Evolutionary conservation across 2,113 vertebrate species (phyloP).

Genomic region (Motacilla tschutschensis): DNA sequence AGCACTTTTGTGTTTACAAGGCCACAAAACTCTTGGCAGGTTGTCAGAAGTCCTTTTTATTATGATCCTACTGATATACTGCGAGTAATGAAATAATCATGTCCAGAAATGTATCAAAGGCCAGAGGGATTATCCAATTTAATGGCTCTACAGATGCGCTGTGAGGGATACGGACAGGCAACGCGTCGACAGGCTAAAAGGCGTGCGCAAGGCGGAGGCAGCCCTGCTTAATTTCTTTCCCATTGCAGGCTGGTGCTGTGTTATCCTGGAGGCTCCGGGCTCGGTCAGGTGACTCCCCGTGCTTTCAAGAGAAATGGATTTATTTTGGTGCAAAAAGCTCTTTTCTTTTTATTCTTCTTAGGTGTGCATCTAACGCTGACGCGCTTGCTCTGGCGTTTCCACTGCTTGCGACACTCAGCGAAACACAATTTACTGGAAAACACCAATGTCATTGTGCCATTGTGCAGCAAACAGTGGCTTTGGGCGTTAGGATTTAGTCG

Average conservation of each 20-base stretch:
- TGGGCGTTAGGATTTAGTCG: not conserved
- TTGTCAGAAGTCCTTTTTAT: slow-evolving; percentile 85
- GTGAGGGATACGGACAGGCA: slow-evolving; percentile 73
- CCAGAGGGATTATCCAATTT: slow-evolving; percentile 86
- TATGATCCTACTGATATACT: slow-evolving; percentile 89
- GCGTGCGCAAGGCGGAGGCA: slow-evolving; percentile 26
- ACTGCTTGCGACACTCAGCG: not conserved
- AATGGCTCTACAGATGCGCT: slow-evolving; percentile 84
- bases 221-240: slow-evolving; percentile 53
- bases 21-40: slow-evolving; percentile 93
- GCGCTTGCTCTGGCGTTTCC: not conserved
- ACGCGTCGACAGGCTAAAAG: slow-evolving; percentile 52
- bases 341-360: slow-evolving; percentile 65
- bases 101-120: slow-evolving; percentile 88
- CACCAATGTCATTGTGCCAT: slow-evolving; percentile 47
- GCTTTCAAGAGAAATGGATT: slow-evolving; percentile 58
- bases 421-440: slow-evolving; percentile 28
- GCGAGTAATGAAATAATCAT: slow-evolving; percentile 88
- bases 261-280: slow-evolving; percentile 53
- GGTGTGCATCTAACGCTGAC: slow-evolving; percentile 4
- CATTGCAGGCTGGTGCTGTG: slow-evolving; percentile 11
- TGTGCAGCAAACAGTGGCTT: slow-evolving; percentile 39
- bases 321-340: slow-evolving; percentile 62
- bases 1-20: slow-evolving; percentile 98
- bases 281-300: slow-evolving; percentile 58